Base-by-base conservation (phyloP, 2,888 invertebrate species). In the Spisula solida region DNA sequence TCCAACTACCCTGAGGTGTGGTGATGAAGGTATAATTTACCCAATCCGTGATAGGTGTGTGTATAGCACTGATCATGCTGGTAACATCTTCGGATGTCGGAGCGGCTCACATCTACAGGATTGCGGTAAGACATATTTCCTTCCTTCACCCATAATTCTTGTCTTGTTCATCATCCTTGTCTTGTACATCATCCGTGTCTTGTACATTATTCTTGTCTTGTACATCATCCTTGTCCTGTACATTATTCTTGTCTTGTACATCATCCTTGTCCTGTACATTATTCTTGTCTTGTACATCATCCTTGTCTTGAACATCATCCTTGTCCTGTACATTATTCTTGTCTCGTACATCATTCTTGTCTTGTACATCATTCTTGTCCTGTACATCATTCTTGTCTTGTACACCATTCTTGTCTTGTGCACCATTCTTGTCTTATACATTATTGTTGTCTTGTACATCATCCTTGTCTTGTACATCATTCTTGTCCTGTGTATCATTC, bases 51-150 rank as follows among this genome's bases (percentile, higher is more conserved):
- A 25, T 1, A 41, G 78, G 18, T 86, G 86, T 78, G 41, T 86
- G 6, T 86, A 82, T 29, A 41, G 78, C 18, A 75, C 82, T 10
- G 86, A 86, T 82, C 25, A 51, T n/a, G 56, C 51, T 29, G 51
- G 70, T 25, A 78, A 48, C 41, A 41, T 86, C 20, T 29, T 78
- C 41, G 82, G 86, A 47, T 82, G 82, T 51, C 51, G 86, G 34
- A 66, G 55, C 51, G 82, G 75, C 10, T 56, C 20, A 0, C 86
- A 86, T 78, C 78, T 86, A 18, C 82, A 82, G n/a, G 78, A 78
- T 20, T 86, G 86, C 55, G 55, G 86, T 86, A 87, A 56, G 29
- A n/a, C 34, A 20, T 12, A 20, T 20, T 20, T 56, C n/a, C 20
- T 56, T 20, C 16, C 20, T 20, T 56, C 4, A 8, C 56, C 1